Evolutionary conservation across 2,797 vertebrate genomes (phyloP).

Genomic region (Gastrophryne carolinensis): DNA sequence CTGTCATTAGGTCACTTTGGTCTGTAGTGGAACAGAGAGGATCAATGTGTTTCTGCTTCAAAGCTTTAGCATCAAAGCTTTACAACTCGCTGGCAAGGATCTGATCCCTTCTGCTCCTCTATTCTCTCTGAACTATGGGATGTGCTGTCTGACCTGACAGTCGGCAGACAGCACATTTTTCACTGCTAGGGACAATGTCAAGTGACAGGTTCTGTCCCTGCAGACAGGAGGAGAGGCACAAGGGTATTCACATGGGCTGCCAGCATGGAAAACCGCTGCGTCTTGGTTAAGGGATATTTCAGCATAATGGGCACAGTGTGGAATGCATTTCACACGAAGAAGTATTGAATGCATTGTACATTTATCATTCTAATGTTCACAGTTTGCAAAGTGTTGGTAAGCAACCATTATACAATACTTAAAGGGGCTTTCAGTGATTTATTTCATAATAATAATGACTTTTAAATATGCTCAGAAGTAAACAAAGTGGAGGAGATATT

Average conservation of each 20-base stretch:
- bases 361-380: too few species aligned
- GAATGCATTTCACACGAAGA: too few species aligned
- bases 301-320: too few species aligned
- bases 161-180: slow-evolving; percentile 30
- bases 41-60: slow-evolving; percentile 50
- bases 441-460: too few species aligned
- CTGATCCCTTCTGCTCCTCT: slow-evolving; percentile 39
- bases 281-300: too few species aligned
- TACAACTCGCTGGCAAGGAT: slow-evolving; percentile 21
- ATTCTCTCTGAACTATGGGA: slow-evolving; percentile 50
- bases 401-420: too few species aligned
- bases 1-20: slow-evolving; percentile 45
- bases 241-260: slow-evolving; percentile 10
- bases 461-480: too few species aligned
- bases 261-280: not conserved
- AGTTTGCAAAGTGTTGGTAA: too few species aligned
- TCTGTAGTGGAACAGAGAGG: slow-evolving; percentile 24
- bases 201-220: slow-evolving; percentile 42
- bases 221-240: not conserved
- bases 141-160: slow-evolving; percentile 37
- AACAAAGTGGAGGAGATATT: too few species aligned
- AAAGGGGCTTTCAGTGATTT: too few species aligned
- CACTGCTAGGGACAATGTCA: slow-evolving; percentile 42
- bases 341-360: too few species aligned
- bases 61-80: slow-evolving; percentile 46